Percentiles rank a stretch among this genome's conserved stretches.
phyloP scores from a whole-genome alignment of 1,140 invertebrate genomes.

The Scaptomyza hsui region DNA sequence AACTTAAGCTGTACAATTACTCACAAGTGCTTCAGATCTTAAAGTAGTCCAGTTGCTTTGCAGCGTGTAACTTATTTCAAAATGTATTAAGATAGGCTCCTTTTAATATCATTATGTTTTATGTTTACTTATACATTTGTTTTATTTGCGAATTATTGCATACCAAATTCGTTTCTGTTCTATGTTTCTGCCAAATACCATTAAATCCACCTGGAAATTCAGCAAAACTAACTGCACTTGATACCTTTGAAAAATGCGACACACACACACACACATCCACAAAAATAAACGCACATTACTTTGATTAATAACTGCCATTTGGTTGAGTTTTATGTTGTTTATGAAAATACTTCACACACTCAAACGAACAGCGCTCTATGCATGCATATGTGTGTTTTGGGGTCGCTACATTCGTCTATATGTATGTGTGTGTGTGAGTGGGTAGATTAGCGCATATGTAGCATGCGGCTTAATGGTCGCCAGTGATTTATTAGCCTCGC shows the following conservation, averaged over 20 bases:
- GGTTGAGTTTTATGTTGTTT: conserved; percentile 82
- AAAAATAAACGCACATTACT: conserved; percentile 69
- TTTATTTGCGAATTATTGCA: conserved; percentile 3
- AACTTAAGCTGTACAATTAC: not conserved
- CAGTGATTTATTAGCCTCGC: conserved; percentile 66
- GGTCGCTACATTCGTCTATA: conserved; percentile 31
- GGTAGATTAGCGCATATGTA: conserved; percentile 78
- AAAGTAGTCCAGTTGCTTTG: conserved; percentile 1
- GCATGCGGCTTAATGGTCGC: conserved; percentile 70
- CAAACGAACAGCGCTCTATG: conserved; percentile 17
- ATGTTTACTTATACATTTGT: conserved; percentile 20
- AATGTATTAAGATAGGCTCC: not conserved
- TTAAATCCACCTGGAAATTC: conserved; percentile 75
- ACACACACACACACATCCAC: conserved; percentile 24
- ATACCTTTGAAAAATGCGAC: conserved; percentile 70
- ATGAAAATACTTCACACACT: conserved; percentile 80
- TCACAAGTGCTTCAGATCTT: not conserved
- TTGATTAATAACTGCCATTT: conserved; percentile 83
- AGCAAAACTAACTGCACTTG: conserved; percentile 74
- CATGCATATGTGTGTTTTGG: conserved; percentile 27
- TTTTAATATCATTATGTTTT: conserved; percentile 16
- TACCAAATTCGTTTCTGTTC: conserved; percentile 15
- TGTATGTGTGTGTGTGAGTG: conserved; percentile 23
- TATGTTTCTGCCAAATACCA: conserved; percentile 50
- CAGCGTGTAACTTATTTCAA: not conserved